Evolutionary conservation across 2,113 vertebrate species (phyloP).

Genomic region (Rhombomys opimus): DNA sequence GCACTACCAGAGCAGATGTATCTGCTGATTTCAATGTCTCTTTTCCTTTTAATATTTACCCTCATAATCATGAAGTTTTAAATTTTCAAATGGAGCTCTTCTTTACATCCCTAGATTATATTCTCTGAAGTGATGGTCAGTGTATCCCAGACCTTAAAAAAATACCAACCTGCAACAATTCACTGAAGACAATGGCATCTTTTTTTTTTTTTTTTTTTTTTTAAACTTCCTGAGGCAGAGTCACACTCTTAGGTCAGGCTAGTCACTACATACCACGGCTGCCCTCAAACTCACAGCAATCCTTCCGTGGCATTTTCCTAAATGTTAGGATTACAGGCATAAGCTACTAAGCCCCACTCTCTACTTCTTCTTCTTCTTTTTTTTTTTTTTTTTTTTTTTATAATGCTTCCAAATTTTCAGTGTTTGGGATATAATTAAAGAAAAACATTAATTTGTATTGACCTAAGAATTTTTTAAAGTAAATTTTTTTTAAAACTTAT

Average conservation of each 20-base stretch:
- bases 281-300: background rate
- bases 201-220: background rate
- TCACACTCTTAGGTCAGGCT: background rate
- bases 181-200: background rate
- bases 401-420: conserved; percentile 26
- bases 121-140: background rate
- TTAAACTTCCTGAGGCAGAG: background rate
- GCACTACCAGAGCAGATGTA: background rate
- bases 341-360: background rate
- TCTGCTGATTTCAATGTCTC: background rate
- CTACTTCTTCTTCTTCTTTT: too few relatives aligned
- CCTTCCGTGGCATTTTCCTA: background rate
- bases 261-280: background rate
- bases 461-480: background rate
- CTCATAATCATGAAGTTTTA: background rate
- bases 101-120: background rate
- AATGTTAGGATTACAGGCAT: background rate
- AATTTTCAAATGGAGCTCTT: background rate
- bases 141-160: background rate
- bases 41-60: background rate
- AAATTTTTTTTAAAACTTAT: too few relatives aligned
- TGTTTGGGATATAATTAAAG: background rate
- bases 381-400: background rate
- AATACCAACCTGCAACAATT: background rate
- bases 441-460: background rate